Conservation (phyloP, 2,113 vertebrate species). For the Anarhynchus alexandrinus region DNA sequence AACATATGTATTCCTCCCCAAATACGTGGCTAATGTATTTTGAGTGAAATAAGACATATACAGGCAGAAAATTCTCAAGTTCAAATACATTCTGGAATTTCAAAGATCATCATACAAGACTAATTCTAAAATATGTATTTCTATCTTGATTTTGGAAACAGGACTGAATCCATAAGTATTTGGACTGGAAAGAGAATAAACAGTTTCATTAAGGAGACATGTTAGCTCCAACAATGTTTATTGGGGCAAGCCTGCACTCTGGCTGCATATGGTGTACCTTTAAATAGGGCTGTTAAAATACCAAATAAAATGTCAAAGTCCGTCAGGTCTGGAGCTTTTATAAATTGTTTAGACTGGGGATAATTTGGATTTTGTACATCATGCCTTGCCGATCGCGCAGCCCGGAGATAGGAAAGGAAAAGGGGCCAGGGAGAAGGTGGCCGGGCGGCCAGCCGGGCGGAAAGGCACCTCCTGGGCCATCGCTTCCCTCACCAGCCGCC, state of each 20-base stretch:
- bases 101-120: not conserved
- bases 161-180: conserved; percentile 14
- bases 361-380: conserved; percentile 65
- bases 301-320: conserved; percentile 80
- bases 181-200: conserved; percentile 52
- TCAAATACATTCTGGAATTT: conserved; percentile 12
- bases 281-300: conserved; percentile 78
- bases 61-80: conserved; percentile 11
- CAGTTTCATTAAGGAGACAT: conserved; percentile 58
- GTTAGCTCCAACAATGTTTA: conserved; percentile 66
- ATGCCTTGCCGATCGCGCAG: conserved; percentile 52
- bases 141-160: conserved; percentile 18
- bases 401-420: conserved; percentile 55
- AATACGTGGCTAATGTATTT: not conserved
- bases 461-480: conserved; percentile 76
- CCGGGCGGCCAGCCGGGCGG: conserved; percentile 68
- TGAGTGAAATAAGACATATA: conserved; percentile 3
- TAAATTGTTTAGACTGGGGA: conserved; percentile 92
- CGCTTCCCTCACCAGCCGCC: conserved; percentile 76
- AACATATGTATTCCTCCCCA: not conserved
- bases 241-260: conserved; percentile 63
- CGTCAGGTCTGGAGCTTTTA: conserved; percentile 78
- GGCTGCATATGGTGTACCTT: conserved; percentile 66
- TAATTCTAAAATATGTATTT: conserved; percentile 20
- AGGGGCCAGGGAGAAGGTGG: conserved; percentile 62